Base-by-base conservation (phyloP, 1,140 invertebrate genomes). In the Palaemon carinicauda region DNA sequence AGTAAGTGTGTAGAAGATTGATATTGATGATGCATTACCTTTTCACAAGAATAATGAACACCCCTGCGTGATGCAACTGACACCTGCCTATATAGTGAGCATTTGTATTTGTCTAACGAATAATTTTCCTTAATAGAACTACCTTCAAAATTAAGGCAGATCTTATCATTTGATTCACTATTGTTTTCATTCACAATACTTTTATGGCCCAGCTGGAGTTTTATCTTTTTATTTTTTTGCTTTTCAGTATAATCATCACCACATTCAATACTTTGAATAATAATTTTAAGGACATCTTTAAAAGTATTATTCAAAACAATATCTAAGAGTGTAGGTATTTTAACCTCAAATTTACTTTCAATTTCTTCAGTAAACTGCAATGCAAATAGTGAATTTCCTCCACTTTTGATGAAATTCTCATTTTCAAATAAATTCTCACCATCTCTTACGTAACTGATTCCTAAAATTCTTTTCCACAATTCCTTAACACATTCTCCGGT, bases 331-430 rank as follows among this genome's bases (percentile, higher is more conserved):
- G 74, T 73, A 54, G 84, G 77, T 29, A 86, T 50, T 53, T 74
- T 33, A 73, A 21, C 53, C 1, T 24, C 51, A 9, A 86, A 33
- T 41, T 31, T 50, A 12, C 54, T 50, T 56, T 80, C 77, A n/a
- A 86, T 33, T 54, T 73, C 65, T 19, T 71, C 77, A 74, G 24
- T 80, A 54, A 86, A 53, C 19, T 86, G 77, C 10, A 86, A 7
- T 53, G 84, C 84, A 73, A 27, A 71, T 10, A 86, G 69, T 53
- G 84, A 86, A 71, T 80, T 74, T 33, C 84, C 84, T 73, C 84
- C 84, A 54, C 33, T 73, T 31, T 54, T 41, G 14, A 86, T 33
- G 27, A 86, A 86, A n/a, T 86, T 79, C 24, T 86, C 77, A 41
- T 50, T 41, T 21, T 41, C 27, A 41, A 24, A 53, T 12, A 80